phyloP scores from a whole-genome alignment of 2,113 vertebrate genomes.

The Erpornis zantholeuca region DNA sequence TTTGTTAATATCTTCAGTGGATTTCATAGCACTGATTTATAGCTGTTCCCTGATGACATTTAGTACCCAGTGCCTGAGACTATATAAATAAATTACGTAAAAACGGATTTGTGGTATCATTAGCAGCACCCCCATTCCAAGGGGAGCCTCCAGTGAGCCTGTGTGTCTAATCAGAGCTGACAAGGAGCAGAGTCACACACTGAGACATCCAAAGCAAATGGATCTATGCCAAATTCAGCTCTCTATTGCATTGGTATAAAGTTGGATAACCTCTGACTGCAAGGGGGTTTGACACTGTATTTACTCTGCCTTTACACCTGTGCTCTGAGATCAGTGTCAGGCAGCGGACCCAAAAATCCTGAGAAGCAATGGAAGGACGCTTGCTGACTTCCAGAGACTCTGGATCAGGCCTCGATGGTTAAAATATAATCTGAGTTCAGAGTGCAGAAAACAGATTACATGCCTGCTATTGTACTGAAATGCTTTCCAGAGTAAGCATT shows the following conservation, averaged over 20 bases:
- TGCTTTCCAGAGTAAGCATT: slow-evolving; percentile 27
- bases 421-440: slow-evolving; percentile 43
- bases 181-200: slow-evolving; percentile 3
- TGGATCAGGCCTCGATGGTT: neutral
- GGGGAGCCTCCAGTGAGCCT: slow-evolving; percentile 2
- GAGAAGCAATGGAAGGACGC: fast-evolving
- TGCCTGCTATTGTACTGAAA: slow-evolving; percentile 6
- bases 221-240: neutral
- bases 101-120: slow-evolving; percentile 10
- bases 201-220: neutral
- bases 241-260: neutral
- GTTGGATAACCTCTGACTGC: neutral
- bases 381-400: neutral
- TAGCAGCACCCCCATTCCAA: slow-evolving; percentile 22
- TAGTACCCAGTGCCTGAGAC: neutral
- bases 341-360: neutral
- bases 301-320: neutral
- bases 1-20: neutral
- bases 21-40: neutral
- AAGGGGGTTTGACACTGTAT: neutral
- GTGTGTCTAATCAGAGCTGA: slow-evolving; percentile 25
- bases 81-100: slow-evolving; percentile 30
- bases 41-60: slow-evolving; percentile 6
- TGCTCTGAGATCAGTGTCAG: neutral
- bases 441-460: slow-evolving; percentile 45